Evolutionary conservation across 2,113 vertebrate species (phyloP).

Genomic region (Scatophagus argus): DNA sequence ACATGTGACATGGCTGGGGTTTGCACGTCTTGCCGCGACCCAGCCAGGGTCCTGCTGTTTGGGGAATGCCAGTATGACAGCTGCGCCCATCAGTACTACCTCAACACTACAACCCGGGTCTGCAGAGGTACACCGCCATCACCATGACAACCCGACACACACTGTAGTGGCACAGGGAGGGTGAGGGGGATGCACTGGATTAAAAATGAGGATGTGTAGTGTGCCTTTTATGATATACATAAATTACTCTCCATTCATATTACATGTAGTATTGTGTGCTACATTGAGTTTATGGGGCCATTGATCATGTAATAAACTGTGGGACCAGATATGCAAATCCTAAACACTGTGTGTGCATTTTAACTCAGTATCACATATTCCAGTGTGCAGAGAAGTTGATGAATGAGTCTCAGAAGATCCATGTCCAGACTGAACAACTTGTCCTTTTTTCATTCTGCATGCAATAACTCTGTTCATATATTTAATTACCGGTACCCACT

Average conservation of each 20-base stretch:
- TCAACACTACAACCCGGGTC: constrained; percentile 86
- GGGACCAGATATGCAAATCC: constrained; percentile 53
- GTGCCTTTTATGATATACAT: constrained; percentile 47
- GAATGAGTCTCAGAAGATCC: constrained; percentile 29
- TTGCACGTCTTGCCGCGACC: constrained; percentile 90
- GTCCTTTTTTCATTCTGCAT: neutral
- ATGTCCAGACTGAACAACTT: neutral
- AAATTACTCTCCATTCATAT: constrained; percentile 55
- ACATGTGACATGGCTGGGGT: constrained; percentile 83
- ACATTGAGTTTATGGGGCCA: constrained; percentile 38
- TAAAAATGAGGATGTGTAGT: constrained; percentile 38
- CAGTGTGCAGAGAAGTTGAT: constrained; percentile 24
- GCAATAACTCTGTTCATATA: constrained; percentile 11
- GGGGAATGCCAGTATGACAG: constrained; percentile 92
- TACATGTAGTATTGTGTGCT: constrained; percentile 38
- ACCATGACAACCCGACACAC: neutral
- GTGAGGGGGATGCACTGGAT: neutral
- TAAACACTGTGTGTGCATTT: constrained; percentile 8
- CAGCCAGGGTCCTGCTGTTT: constrained; percentile 90
- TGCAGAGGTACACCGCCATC: constrained; percentile 88
- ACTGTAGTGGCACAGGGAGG: neutral
- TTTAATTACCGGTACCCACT: constrained; percentile 28
- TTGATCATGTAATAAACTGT: constrained; percentile 63
- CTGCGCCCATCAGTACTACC: constrained; percentile 94
- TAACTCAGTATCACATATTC: constrained; percentile 29